Conservation (phyloP, 2,888 invertebrate species). For the Prosapia bicincta region DNA sequence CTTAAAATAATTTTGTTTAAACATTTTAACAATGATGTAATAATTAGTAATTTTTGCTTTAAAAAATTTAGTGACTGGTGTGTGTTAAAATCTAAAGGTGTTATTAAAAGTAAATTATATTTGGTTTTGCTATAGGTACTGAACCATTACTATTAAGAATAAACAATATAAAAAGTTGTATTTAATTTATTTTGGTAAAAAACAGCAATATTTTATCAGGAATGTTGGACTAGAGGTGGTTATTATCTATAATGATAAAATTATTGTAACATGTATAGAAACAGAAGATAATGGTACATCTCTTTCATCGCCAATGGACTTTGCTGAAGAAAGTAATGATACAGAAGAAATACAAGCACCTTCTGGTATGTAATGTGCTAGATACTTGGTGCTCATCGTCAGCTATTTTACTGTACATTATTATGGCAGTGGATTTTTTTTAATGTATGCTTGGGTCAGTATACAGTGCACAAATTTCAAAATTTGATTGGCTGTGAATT, state of each 20-base stretch:
- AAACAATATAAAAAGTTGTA: too few relatives aligned
- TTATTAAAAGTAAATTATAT: too few relatives aligned
- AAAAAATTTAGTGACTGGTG: too few relatives aligned
- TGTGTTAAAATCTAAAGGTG: too few relatives aligned
- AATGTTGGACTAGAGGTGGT: not conserved
- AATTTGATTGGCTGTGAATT: too few relatives aligned
- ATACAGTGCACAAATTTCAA: not conserved
- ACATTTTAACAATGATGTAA: too few relatives aligned
- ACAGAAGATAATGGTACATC: not conserved
- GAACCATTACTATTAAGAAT: too few relatives aligned
- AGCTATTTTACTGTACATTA: not conserved
- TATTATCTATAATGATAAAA: not conserved
- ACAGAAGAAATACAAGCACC: slow-evolving; percentile 36
- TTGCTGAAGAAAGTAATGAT: not conserved
- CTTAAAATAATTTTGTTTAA: too few relatives aligned
- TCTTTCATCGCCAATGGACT: not conserved
- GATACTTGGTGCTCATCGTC: not conserved
- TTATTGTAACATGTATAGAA: not conserved
- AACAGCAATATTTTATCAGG: not conserved
- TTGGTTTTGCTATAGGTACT: too few relatives aligned
- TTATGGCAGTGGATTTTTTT: not conserved
- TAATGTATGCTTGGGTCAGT: not conserved
- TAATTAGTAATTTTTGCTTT: too few relatives aligned
- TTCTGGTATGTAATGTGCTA: not conserved
- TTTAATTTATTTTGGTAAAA: too few relatives aligned